A percentile compares a stretch with the other conserved stretches of the same genome.
Conservation (phyloP, 2,888 invertebrate species). For the Nemoura dubitans region DNA sequence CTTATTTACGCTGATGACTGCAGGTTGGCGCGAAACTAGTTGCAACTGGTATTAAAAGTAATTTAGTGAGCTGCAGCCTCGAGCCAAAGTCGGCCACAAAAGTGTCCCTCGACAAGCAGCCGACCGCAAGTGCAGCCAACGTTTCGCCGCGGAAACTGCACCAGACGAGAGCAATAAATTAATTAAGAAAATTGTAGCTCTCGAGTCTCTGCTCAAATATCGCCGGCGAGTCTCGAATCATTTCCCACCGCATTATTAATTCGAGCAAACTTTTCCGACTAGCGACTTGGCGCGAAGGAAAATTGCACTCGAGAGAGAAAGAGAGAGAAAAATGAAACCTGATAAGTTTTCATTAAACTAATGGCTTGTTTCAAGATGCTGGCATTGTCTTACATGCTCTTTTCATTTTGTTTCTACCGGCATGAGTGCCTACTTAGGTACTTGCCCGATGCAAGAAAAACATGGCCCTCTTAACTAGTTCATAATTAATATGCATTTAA, state of each 20-base stretch:
- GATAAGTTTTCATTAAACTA: conserved; percentile 2
- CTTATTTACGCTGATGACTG: too few species aligned
- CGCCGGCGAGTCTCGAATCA: background rate
- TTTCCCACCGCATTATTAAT: background rate
- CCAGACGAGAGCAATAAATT: background rate
- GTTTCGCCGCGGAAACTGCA: background rate
- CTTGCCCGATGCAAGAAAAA: too few species aligned
- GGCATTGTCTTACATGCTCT: background rate
- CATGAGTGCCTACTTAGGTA: background rate
- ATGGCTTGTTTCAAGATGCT: background rate
- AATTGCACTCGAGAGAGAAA: background rate
- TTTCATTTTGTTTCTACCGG: background rate
- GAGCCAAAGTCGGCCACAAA: background rate
- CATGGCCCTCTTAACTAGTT: background rate
- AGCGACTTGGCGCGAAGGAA: background rate
- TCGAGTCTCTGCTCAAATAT: background rate
- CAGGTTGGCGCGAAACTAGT: too few species aligned
- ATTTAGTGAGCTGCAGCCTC: too few species aligned
- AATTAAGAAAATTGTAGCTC: background rate
- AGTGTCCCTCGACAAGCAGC: background rate
- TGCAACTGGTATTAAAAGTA: too few species aligned
- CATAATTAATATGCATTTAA: background rate
- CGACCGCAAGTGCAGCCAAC: background rate
- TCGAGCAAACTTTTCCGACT: background rate
- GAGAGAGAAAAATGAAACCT: background rate